Evolutionary conservation across 2,888 invertebrate genomes (phyloP).

Genomic region (Lithophane ornitopus): DNA sequence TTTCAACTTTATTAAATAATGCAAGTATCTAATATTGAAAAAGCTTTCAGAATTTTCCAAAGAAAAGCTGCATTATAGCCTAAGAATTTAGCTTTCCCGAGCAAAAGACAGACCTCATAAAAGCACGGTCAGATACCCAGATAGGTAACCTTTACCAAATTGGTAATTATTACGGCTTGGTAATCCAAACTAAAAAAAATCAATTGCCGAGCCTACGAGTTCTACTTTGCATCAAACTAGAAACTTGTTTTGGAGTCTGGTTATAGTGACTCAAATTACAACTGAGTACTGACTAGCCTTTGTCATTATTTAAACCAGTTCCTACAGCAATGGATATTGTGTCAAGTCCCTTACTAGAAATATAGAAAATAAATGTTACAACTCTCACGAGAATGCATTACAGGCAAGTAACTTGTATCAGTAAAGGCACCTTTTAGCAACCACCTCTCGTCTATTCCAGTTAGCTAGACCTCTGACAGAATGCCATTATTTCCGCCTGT

Average conservation of each 20-base stretch:
- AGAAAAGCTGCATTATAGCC: not conserved
- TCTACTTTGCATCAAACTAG: not conserved
- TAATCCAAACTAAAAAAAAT: not conserved
- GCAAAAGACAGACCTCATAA: not conserved
- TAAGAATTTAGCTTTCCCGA: too few relatives aligned
- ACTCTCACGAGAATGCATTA: slow-evolving; percentile 34
- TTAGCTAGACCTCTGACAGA: slow-evolving; percentile 68
- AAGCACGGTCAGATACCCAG: not conserved
- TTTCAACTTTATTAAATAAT: not conserved
- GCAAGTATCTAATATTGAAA: not conserved
- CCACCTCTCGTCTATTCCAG: slow-evolving; percentile 66
- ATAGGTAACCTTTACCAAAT: not conserved
- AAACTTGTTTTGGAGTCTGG: not conserved
- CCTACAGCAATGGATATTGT: slow-evolving; percentile 10
- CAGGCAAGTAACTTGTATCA: slow-evolving; percentile 69
- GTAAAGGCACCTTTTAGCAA: slow-evolving; percentile 72
- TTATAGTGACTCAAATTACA: slow-evolving; percentile 2
- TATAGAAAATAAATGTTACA: slow-evolving; percentile 4
- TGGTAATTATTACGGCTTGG: not conserved
- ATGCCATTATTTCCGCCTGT: slow-evolving; percentile 60
- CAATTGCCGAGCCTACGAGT: not conserved
- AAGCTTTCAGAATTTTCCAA: not conserved
- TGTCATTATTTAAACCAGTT: slow-evolving; percentile 14
- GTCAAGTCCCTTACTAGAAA: slow-evolving; percentile 10
- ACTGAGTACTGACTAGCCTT: not conserved